Evolutionary conservation across 2,113 vertebrate genomes (phyloP), one percentile per base, ranked within the genome.

Genomic region (Gila orcuttii): DNA sequence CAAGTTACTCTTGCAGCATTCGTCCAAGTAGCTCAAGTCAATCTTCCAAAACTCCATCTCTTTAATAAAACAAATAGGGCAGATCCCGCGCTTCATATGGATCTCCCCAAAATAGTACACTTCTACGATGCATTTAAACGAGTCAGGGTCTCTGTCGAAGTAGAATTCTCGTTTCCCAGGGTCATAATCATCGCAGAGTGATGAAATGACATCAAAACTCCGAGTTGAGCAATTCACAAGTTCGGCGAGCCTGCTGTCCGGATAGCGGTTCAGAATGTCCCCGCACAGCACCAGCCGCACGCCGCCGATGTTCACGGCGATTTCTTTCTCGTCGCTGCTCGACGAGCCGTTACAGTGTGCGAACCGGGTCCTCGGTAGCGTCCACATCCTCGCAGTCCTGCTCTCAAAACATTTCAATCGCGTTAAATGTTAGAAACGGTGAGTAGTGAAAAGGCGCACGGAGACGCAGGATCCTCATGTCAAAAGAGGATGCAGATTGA

Each of bases 1-100:
- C 81, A 99, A 90, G 86, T 97, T 95, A 89, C 96, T 96, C 89
- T 97, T 97, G 89, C 98, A 99, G 83, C 98, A 99, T 59, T 99
- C 97, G 50, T 99, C 98, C 87, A 99, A 89, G 88, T 96, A 97
- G 87, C 93, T 94, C 64, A 95, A 94, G 91, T 99, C 98, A 82
- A 99, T 97, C 93, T 96, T 98, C 98, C 98, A 99, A 93, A 99
- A 99, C 88, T 99, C 98, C 96, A 99, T 98, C 91, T 99, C 98
- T 87, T 96, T 97, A 90, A 97, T 95, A 94, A 99, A 99, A 88
- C 98, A 99, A 83, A 99, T 97, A 39, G 98, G 98, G 59, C 98
- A 99, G 84, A 99, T 97, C 6, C 98, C 98, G 85, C 95, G 96
- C 91, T 98, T 98, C 94, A 99, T 99, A 90, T 99, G 98, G 69